Base-by-base conservation (phyloP, 1,140 invertebrate species). In the Steinernema khuongi region DNA sequence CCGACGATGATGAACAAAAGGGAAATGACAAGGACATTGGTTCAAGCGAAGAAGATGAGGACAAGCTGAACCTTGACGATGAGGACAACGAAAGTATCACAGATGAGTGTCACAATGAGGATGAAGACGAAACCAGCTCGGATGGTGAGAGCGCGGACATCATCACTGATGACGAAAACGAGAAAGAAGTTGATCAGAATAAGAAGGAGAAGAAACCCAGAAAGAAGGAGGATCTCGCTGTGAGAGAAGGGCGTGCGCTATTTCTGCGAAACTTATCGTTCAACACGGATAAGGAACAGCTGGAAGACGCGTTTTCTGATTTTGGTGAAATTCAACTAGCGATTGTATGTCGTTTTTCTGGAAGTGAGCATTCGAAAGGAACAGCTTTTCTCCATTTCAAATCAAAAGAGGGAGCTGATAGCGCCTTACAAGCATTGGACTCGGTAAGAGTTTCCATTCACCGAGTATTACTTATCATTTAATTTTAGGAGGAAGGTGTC, bases 321-420 rank as follows among this genome's bases (percentile, higher is more conserved):
- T 83, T 79, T 73, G 81, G 81, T 11, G 74, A 81, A 43, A 69
- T 81, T 18, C 31, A 44, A 14, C 70, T 81, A 17, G 81, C 81
- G 0, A 83, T 83, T 70, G 29, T 79, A 14, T 81, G 80, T 60
- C 71, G 78, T 43, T 83, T 74, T 33, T 33, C 68, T 44, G 74
- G 67, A n/a, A 81, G 81, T 22, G 81, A 81, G 18, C 79, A 81
- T 22, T 71, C 81, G 31, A 81, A 71, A 32, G 80, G 80, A 19
- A 83, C 70, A 1, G 80, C 76, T 17, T 81, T 81, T 66, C 74
- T 81, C 30, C 81, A 81, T 68, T 81, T 81, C 60, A 69, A 69
- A 31, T 36, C 69, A 18, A 81, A 78, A 30, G 73, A 78, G 28
- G 30, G 67, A 4, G 81, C 80, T 14, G 80, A 83, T 32, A 50